These are phyloP conservation scores for Caenorhabditis drosophilae DNA, from an alignment of 2,888 invertebrate genomes.

Conservation along the genomic window DNA sequence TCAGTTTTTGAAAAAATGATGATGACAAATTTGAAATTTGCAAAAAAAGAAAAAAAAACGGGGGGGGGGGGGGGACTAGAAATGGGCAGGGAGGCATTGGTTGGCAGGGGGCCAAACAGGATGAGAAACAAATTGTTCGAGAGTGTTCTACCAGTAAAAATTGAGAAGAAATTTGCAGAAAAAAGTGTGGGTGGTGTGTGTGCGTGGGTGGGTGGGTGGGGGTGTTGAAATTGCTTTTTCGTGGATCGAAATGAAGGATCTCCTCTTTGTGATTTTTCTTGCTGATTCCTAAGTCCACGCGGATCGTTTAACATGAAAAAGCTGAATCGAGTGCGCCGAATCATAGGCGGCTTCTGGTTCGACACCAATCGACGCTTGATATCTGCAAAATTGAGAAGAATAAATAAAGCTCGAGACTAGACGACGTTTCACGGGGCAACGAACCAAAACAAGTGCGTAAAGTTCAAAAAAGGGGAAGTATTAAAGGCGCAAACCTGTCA, in stretches of 20 bases:
- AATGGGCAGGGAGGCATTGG: no score
- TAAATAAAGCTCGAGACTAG: neutral
- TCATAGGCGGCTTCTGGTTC: conserved; percentile 34
- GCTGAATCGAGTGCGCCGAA: conserved; percentile 32
- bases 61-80: no score
- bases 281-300: conserved; percentile 37
- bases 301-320: conserved; percentile 48
- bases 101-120: neutral
- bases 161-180: no score
- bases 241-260: neutral
- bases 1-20: no score
- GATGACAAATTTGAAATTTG: neutral
- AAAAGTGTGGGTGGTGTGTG: no score
- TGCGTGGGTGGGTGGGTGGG: no score
- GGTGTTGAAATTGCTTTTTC: no score
- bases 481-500: no score
- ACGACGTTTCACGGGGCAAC: conserved; percentile 10
- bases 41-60: no score
- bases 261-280: neutral
- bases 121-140: neutral
- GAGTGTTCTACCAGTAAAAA: no score
- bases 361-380: conserved; percentile 38
- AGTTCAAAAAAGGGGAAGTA: no score
- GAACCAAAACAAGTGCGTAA: no score
- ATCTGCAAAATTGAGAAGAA: conserved; percentile 29